phyloP scores from a whole-genome alignment of 2,113 vertebrate species.

The Aramus guarauna region DNA sequence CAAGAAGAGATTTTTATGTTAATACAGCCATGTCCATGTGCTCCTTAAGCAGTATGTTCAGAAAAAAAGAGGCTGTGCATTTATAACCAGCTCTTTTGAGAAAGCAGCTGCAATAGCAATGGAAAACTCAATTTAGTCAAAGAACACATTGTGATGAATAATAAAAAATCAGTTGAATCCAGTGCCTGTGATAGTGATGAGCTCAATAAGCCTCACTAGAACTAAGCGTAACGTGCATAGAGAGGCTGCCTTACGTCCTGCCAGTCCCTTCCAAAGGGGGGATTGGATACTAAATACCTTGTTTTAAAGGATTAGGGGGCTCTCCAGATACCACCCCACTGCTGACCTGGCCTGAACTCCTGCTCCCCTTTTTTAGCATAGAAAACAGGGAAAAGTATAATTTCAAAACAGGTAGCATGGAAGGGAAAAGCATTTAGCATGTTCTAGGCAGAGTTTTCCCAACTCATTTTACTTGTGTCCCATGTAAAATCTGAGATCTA shows the following conservation, averaged over 20 bases:
- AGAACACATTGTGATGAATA: constrained; percentile 5
- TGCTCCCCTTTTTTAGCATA: background rate
- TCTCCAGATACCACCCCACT: background rate
- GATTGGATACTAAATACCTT: background rate
- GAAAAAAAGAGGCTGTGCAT: background rate
- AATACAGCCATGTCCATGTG: background rate
- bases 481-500: background rate
- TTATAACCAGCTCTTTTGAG: constrained; percentile 30
- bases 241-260: background rate
- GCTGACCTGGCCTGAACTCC: background rate
- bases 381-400: background rate
- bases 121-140: constrained; percentile 23
- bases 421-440: background rate
- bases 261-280: background rate
- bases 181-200: background rate
- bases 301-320: background rate
- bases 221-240: background rate
- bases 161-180: constrained; percentile 12
- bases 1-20: constrained; percentile 10
- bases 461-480: background rate
- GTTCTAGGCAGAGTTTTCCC: background rate
- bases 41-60: background rate
- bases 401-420: background rate
- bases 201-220: background rate
- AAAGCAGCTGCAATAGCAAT: constrained; percentile 21